Conservation (phyloP, 2,113 vertebrate genomes). For the Burhinus oedicnemus region DNA sequence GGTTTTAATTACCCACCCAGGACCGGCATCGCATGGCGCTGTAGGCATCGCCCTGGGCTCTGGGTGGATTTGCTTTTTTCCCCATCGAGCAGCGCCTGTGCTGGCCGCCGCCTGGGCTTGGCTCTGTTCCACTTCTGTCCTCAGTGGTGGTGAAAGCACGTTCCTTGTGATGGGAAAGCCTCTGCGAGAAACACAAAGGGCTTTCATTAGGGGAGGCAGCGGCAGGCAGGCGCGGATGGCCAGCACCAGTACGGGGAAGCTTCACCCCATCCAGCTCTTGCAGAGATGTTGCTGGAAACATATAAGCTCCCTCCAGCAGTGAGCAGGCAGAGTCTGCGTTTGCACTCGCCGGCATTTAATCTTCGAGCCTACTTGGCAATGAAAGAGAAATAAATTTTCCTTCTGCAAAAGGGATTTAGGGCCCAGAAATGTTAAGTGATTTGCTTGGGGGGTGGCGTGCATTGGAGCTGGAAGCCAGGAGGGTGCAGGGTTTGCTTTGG, state of each 20-base stretch:
- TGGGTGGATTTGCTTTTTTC: not conserved
- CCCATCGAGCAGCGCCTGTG: not conserved
- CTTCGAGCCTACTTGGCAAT: not conserved
- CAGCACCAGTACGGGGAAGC: not conserved
- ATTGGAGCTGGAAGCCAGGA: not conserved
- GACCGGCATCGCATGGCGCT: accelerated
- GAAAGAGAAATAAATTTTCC: not conserved
- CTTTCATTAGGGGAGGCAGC: not conserved
- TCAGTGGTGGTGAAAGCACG: not conserved
- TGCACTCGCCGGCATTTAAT: accelerated
- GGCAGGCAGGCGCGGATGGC: not conserved
- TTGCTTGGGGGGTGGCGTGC: accelerated
- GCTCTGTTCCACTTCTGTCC: slow-evolving; percentile 10
- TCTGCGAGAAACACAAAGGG: not conserved
- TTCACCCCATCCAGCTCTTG: not conserved
- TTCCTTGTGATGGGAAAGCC: slow-evolving; percentile 37
- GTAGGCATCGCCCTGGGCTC: accelerated
- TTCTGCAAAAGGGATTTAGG: not conserved
- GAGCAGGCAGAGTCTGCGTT: accelerated
- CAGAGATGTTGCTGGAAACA: not conserved
- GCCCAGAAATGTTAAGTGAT: not conserved
- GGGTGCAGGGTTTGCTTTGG: not conserved
- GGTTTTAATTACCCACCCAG: not conserved
- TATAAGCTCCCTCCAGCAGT: not conserved
- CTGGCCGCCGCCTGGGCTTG: not conserved